Evolutionary conservation across 1,140 invertebrate species (phyloP).

Genomic region (Aphelinus certus): DNA sequence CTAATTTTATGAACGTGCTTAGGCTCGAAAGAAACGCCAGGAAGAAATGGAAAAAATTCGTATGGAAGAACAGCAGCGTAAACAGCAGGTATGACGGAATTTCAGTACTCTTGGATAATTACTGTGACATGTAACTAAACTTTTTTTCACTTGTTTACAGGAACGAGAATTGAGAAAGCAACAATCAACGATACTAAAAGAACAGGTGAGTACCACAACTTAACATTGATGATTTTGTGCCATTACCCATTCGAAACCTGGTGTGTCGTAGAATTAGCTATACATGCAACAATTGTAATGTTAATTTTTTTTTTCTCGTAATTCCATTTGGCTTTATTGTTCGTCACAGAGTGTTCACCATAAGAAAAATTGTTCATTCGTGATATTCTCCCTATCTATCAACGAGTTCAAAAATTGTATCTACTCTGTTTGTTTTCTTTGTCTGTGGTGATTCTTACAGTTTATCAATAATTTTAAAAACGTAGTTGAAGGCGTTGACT

Average conservation of each 20-base stretch:
- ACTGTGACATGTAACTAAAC: too few relatives aligned
- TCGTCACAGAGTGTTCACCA: conserved; percentile 15
- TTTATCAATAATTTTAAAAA: conserved; percentile 19
- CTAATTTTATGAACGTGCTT: conserved; percentile 46
- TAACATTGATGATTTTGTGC: conserved; percentile 36
- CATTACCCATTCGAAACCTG: conserved; percentile 27
- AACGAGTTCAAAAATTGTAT: too few relatives aligned
- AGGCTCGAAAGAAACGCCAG: conserved; percentile 86
- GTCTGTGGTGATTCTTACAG: neutral
- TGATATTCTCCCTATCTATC: neutral
- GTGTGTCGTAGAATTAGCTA: conserved; percentile 49
- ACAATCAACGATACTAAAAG: conserved; percentile 85
- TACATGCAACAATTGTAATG: conserved; percentile 32
- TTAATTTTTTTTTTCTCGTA: conserved; percentile 48
- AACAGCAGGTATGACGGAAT: conserved; percentile 77
- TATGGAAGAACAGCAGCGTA: conserved; percentile 84
- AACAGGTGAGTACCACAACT: conserved; percentile 76
- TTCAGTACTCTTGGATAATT: conserved; percentile 4
- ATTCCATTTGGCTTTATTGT: conserved; percentile 23
- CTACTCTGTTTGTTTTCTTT: neutral
- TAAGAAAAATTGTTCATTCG: conserved; percentile 15
- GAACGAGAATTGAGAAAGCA: conserved; percentile 88
- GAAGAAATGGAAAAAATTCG: conserved; percentile 86
- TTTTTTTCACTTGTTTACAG: conserved; percentile 61
- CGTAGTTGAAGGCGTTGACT: conserved; percentile 42